Evolutionary conservation across 2,888 invertebrate genomes (phyloP).

Genomic region (Synanthedon tipuliformis): DNA sequence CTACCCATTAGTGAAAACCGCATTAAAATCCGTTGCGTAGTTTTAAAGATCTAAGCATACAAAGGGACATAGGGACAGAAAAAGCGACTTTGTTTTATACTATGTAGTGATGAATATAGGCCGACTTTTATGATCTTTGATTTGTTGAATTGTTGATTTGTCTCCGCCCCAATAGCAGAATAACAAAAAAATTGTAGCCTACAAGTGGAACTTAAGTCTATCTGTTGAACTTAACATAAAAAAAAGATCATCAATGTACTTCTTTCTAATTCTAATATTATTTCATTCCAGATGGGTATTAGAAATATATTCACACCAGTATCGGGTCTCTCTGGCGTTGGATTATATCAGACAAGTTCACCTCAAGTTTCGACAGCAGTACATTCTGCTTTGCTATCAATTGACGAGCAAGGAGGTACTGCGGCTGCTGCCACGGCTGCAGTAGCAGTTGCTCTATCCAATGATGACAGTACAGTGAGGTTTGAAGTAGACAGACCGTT

Average conservation of each 20-base stretch:
- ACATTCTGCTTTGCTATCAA: constrained; percentile 60
- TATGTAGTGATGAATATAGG: no score
- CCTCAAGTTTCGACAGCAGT: constrained; percentile 53
- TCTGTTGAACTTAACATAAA: no score
- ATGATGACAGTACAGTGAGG: constrained; percentile 33
- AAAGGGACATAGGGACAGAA: no score
- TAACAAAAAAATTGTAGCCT: no score
- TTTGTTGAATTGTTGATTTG: no score
- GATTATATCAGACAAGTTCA: constrained; percentile 20
- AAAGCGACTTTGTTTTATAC: no score
- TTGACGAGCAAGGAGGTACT: constrained; percentile 63
- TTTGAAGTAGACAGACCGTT: constrained; percentile 63
- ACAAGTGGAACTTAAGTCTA: no score
- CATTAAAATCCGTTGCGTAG: no score
- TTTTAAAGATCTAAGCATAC: no score
- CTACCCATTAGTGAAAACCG: no score
- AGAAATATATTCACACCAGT: constrained; percentile 41
- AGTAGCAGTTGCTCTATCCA: constrained; percentile 57
- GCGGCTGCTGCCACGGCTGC: constrained; percentile 59
- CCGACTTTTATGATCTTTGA: no score
- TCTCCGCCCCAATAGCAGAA: no score
- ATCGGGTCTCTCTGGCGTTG: constrained; percentile 43
- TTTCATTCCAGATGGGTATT: constrained; percentile 51
- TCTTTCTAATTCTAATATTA: background rate
- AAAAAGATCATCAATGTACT: background rate